Evolutionary conservation across 2,888 invertebrate genomes (phyloP).

Genomic region (Habrosyne pyritoides): DNA sequence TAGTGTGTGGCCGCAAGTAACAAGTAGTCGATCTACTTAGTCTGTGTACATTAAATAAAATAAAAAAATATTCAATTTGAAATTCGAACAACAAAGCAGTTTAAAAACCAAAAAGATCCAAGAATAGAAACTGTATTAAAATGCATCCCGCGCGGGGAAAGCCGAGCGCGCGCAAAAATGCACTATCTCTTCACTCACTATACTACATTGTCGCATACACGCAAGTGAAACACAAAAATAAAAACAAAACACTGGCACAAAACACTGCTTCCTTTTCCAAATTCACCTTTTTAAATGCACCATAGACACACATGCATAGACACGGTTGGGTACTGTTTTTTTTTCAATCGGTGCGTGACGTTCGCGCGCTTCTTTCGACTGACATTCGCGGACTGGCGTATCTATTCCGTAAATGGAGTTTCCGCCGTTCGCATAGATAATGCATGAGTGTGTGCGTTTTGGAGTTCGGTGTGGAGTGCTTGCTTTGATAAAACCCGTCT

Average conservation of each 20-base stretch:
- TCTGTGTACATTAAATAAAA: too few relatives aligned
- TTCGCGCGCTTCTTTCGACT: not conserved
- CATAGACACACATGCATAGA: not conserved
- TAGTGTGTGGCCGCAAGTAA: too few relatives aligned
- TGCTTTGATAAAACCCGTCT: not conserved
- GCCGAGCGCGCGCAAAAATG: not conserved
- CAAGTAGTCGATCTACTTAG: too few relatives aligned
- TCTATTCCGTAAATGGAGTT: slow-evolving; percentile 1
- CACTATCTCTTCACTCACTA: not conserved
- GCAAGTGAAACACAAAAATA: slow-evolving; percentile 11
- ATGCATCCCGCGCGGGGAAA: not conserved
- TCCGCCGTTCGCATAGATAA: not conserved
- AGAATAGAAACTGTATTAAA: not conserved
- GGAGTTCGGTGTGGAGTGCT: not conserved
- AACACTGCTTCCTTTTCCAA: slow-evolving; percentile 25
- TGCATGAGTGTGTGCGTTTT: not conserved
- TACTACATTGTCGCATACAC: slow-evolving; percentile 9
- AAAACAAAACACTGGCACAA: slow-evolving; percentile 3
- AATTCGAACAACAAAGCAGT: too few relatives aligned
- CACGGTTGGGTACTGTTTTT: not conserved
- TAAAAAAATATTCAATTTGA: too few relatives aligned
- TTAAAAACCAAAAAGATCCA: not conserved
- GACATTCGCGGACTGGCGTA: slow-evolving; percentile 3
- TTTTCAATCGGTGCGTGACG: not conserved
- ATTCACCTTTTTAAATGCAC: not conserved